These are phyloP conservation scores for Melitaea athalia DNA, from an alignment of 2,888 invertebrate genomes.

Conservation along the genomic window DNA sequence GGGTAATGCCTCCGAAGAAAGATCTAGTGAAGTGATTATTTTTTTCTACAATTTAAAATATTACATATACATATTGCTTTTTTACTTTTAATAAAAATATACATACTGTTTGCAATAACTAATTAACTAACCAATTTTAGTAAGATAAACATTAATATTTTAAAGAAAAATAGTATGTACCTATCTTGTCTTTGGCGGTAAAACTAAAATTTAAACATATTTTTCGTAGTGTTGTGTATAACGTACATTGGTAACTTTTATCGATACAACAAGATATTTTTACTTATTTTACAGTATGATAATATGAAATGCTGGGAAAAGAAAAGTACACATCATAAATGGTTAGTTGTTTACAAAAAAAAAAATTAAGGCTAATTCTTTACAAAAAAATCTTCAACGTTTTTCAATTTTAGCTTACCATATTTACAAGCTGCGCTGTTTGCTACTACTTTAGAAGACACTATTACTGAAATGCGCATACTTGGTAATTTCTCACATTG, in stretches of 20 bases:
- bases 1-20: slow-evolving; percentile 13
- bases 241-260: background rate
- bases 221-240: background rate
- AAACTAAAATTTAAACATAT: no score
- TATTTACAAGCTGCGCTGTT: slow-evolving; percentile 47
- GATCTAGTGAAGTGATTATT: slow-evolving; percentile 13
- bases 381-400: background rate
- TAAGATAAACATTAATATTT: no score
- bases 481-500: slow-evolving; percentile 41
- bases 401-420: slow-evolving; percentile 41
- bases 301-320: no score
- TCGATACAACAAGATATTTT: background rate
- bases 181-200: no score
- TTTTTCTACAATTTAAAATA: background rate
- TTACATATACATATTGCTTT: background rate
- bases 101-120: no score
- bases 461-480: slow-evolving; percentile 48
- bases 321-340: background rate
- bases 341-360: background rate
- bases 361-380: no score
- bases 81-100: no score
- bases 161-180: no score
- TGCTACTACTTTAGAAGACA: slow-evolving; percentile 50
- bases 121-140: no score
- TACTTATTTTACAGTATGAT: background rate